Base-by-base conservation (phyloP, 2,113 vertebrate genomes). In the Seriola rivoliana region DNA sequence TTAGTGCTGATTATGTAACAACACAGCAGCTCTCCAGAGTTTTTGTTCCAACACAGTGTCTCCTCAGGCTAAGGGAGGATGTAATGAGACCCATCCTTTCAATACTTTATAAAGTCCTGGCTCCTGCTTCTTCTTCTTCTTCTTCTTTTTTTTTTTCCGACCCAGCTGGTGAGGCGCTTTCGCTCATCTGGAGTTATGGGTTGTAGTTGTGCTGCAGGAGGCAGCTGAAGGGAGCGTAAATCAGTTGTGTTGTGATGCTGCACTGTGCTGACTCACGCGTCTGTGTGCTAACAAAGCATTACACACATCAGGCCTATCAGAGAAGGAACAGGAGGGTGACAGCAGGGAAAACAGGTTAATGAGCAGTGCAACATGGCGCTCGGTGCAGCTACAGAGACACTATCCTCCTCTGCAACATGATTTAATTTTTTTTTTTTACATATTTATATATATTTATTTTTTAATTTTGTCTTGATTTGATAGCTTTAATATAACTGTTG, bases 1-100 rank as follows among this genome's bases (percentile, higher is more conserved):
- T 67, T 57, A 67, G 68, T 40, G 81, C 57, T 34, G 84, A 85
- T 93, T 93, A 90, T 25, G 70, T 89, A 93, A 93, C 36, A 44
- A 65, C 74, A 32, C 83, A 80, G 84, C 76, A 71, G 69, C 78
- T 87, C 88, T 85, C 78, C 59, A 54, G 64, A 84, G 89, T 71
- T 69, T 75, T 75, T 77, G 87, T 79, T 58, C 75, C 70, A 46
- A 65, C 83, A 19, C 58, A 40, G 72, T 4, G 42, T 73, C 68
- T 85, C 88, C 48, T 76, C 87, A 5, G 85, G 85, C 83, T 25
- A 32, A 73, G 46, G 21, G 66, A 79, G 55, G 75, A 76, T 59
- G 75, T 59, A 75, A 83, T 82, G 73, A 85, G 66, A 71, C 67
- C 80, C 76, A 68, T 85, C 84, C 76, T 88, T 72, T 90, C 66